Percentiles rank a stretch among this genome's conserved stretches.
These are phyloP conservation scores for Aselliscus stoliczkanus DNA, from an alignment of 2,797 vertebrate species.

Conservation along the genomic window DNA sequence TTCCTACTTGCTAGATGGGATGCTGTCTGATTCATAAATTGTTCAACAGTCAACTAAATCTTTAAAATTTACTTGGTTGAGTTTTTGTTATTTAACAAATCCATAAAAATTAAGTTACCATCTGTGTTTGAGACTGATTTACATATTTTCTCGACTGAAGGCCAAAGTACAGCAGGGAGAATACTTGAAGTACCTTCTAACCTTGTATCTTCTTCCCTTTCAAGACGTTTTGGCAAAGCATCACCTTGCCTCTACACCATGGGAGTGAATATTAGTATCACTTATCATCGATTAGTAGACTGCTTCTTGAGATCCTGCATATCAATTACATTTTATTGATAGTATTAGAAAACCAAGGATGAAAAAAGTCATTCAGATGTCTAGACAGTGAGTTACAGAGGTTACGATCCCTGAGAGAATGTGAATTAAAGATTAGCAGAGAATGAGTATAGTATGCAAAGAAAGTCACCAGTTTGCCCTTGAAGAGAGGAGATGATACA, in stretches of 20 bases:
- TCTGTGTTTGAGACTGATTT: constrained; percentile 50
- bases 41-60: not conserved
- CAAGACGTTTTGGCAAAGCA: constrained; percentile 6
- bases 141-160: constrained; percentile 47
- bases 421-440: constrained; percentile 27
- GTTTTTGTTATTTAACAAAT: not conserved
- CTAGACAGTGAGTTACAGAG: constrained; percentile 43
- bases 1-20: not conserved
- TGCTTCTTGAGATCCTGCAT: not conserved
- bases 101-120: constrained; percentile 59
- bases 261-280: not conserved
- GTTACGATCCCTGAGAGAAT: constrained; percentile 30
- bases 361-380: constrained; percentile 48
- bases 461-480: constrained; percentile 16
- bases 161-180: constrained; percentile 9
- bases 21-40: not conserved
- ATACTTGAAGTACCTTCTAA: constrained; percentile 29
- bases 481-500: not conserved
- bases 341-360: constrained; percentile 48
- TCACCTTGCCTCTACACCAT: not conserved
- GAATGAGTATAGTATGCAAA: not conserved
- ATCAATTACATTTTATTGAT: constrained; percentile 39
- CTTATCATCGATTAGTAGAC: constrained; percentile 23
- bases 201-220: not conserved
- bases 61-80: not conserved